Evolutionary conservation across 2,797 vertebrate genomes (phyloP), one percentile per base, ranked within the genome.

Genomic region (Poeciliopsis gracilis): DNA sequence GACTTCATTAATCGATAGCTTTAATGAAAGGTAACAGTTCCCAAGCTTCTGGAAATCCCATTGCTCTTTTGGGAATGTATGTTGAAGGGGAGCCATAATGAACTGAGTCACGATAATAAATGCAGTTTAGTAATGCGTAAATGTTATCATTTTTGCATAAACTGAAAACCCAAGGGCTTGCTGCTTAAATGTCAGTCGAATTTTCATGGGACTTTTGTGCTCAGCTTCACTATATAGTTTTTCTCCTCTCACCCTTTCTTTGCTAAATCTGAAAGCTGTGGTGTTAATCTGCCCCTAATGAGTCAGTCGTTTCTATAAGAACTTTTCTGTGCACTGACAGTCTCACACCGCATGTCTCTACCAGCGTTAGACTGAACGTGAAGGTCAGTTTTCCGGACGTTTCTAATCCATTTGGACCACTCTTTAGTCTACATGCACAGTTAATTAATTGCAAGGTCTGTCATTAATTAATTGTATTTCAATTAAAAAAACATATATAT

Each of bases 121-220:
- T 66, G 23, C 25, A 16, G 49, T n/a, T 46, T 10, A 47, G 12
- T 20, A 28, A 23, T 57, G 9, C 2, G 13, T 12, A 38, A 45
- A 38, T 57, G 51, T 28, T 67, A 2, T 70, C 59, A 75, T 72
- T 78, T 78, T 18, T 71, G 43, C 43, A 43, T 28, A 6, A 46
- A 57, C 76, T 75, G 55, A 30, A 25, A 9, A 61, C 38, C 70
- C 15, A 71, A 28, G 11, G 11, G 18, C 18, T 71, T 81, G 53
- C 82, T 53, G 8, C 51, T 25, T 59, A 59, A 30, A 59, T 59
- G n/a, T 59, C 55, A 59, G 55, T 30, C 1, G 12, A 59, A 30
- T 59, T 59, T 59, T 16, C 28, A 30, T 30, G 57, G n/a, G 28
- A 59, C 5, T 61, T 61, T 16, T 55, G 5, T 66, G 7, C 12